Evolutionary conservation across 2,888 invertebrate species (phyloP), one percentile per base, ranked within the genome.

Genomic region (Bombylius major): DNA sequence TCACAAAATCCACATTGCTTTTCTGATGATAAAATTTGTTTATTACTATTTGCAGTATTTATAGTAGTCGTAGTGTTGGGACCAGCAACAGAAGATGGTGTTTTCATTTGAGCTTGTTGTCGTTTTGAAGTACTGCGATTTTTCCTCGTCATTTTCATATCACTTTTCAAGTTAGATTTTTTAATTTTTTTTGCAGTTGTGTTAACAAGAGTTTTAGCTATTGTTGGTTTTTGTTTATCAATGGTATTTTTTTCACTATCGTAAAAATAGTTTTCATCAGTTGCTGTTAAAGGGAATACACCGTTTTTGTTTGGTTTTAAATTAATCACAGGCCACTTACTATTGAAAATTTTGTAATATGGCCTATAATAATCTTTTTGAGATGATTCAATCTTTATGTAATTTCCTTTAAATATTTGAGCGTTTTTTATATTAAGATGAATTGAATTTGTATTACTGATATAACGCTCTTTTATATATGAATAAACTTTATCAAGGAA

Each of bases 1-100:
- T 89, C 87, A 75, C 88, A 89, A 67, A 85, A 88, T 23, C 89
- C 89, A 48, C 79, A 79, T 61, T 77, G 73, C 50, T 73, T 72
- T 5, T 73, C 71, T 39, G 67, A 70, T 1, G 71, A 65, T 11
- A 60, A 58, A 9, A 61, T 59, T 1, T 51, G 54, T 12, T 53
- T 53, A 4, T 53, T 57, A 12, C 55, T 53, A 14, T 58, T 60
- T 47, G 59, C 58, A n/a, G 50, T 52, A 5, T 50, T 32, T 51
- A 58, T 57, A 9, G 58, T 36, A 6, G 46, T 46, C 9, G 45
- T 70, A 69, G 54, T 69, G 68, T 5, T 57, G 54, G 31, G 67
- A 64, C 44, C 62, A 58, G 53, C 63, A 65, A 23, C 52, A 56
- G 48, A 51, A 47, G 9, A 11, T 42, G 11, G 51, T 12, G 12